Evolutionary conservation across 2,113 vertebrate species (phyloP).

Genomic region (Chionis minor): DNA sequence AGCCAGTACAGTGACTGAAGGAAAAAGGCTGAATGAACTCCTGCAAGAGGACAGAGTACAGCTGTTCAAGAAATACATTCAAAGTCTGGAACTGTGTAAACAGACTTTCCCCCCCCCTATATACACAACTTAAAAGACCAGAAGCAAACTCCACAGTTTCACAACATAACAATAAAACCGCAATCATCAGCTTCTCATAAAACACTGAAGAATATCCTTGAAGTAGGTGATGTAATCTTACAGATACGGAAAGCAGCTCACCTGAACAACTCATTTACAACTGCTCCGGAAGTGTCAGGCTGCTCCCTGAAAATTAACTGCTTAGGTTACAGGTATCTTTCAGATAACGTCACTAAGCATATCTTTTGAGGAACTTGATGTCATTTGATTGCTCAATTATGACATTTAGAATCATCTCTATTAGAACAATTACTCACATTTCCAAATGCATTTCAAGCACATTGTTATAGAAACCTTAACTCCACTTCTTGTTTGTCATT

Average conservation of each 20-base stretch:
- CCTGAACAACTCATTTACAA: not conserved
- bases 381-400: not conserved
- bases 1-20: not conserved
- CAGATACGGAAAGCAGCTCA: not conserved
- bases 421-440: not conserved
- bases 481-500: not conserved
- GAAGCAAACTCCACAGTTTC: not conserved
- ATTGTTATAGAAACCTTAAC: not conserved
- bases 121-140: not conserved
- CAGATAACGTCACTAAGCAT: not conserved
- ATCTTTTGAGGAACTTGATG: not conserved
- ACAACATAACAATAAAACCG: not conserved
- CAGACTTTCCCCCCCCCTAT: not conserved
- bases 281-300: not conserved
- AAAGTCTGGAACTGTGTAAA: not conserved
- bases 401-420: not conserved
- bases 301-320: not conserved
- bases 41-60: not conserved
- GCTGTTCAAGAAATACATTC: not conserved
- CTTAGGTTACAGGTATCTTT: not conserved
- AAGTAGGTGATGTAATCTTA: fast-evolving
- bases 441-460: not conserved
- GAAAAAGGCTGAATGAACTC: not conserved
- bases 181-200: not conserved
- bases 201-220: not conserved